Conservation (phyloP, 2,888 invertebrate species). For the Plagodis pulveraria region DNA sequence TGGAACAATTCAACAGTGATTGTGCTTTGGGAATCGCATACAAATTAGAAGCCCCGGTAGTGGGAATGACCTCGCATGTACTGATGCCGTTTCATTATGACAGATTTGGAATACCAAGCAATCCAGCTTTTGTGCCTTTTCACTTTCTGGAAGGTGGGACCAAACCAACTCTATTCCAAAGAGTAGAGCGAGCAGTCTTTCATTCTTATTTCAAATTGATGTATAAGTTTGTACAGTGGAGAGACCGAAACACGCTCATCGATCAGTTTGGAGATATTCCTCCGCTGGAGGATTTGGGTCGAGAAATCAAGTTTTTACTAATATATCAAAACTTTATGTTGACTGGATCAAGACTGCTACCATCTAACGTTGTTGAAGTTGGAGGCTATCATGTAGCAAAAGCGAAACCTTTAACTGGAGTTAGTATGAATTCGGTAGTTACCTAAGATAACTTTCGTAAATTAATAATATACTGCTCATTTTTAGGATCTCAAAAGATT, state of each 20-base stretch:
- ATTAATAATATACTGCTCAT: neutral
- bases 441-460: neutral
- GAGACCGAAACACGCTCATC: slow-evolving; percentile 63
- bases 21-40: slow-evolving; percentile 88
- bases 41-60: slow-evolving; percentile 86
- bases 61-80: slow-evolving; percentile 84
- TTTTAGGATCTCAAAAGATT: slow-evolving; percentile 76
- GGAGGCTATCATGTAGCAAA: slow-evolving; percentile 85
- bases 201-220: slow-evolving; percentile 56
- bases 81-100: slow-evolving; percentile 86
- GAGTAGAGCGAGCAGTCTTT: slow-evolving; percentile 67
- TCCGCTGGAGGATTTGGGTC: slow-evolving; percentile 80
- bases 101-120: slow-evolving; percentile 84
- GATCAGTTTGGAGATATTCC: slow-evolving; percentile 80
- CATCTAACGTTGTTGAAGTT: slow-evolving; percentile 86
- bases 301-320: slow-evolving; percentile 83
- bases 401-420: slow-evolving; percentile 73
- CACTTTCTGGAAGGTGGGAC: slow-evolving; percentile 78
- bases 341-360: slow-evolving; percentile 83
- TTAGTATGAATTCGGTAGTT: slow-evolving; percentile 47
- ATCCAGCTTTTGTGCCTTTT: slow-evolving; percentile 84
- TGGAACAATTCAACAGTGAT: slow-evolving; percentile 90
- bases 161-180: slow-evolving; percentile 65
- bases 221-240: slow-evolving; percentile 57
- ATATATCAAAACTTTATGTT: slow-evolving; percentile 86